A percentile compares a stretch with the other conserved stretches of the same genome.
These are phyloP conservation scores for Pyrrhia umbra DNA, from an alignment of 2,888 invertebrate genomes.

Conservation along the genomic window DNA sequence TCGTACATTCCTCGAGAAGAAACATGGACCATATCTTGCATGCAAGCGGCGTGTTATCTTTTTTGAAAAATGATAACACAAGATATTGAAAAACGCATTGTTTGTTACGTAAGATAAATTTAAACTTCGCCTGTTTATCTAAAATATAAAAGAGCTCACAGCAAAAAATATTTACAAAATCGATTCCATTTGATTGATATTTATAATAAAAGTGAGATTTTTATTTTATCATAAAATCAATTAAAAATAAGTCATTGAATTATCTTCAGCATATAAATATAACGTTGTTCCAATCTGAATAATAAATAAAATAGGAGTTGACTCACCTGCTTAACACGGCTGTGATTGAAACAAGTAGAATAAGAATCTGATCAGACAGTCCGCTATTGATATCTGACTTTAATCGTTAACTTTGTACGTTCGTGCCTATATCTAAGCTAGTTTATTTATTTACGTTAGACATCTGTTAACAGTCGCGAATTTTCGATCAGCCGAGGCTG, in stretches of 20 bases:
- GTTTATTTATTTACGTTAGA: slow-evolving; percentile 65
- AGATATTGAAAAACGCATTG: neutral
- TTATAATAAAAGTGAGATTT: neutral
- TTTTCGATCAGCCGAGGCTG: slow-evolving; percentile 86
- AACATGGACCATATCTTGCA: neutral
- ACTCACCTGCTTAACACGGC: slow-evolving; percentile 64
- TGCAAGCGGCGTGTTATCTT: neutral
- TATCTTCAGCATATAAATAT: neutral
- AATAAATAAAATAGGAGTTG: slow-evolving; percentile 33
- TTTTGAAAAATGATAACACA: neutral
- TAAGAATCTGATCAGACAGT: slow-evolving; percentile 23
- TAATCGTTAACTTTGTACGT: slow-evolving; percentile 23
- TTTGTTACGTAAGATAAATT: neutral
- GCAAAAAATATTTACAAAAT: neutral
- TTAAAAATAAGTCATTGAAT: neutral
- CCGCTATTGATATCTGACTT: slow-evolving; percentile 23
- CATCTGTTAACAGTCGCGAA: slow-evolving; percentile 69
- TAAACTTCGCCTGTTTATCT: neutral
- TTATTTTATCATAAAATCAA: neutral
- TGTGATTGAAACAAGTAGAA: slow-evolving; percentile 46
- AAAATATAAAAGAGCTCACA: neutral
- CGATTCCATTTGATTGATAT: neutral
- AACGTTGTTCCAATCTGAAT: slow-evolving; percentile 7
- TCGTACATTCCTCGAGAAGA: neutral
- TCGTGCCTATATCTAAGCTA: slow-evolving; percentile 34